Base-by-base conservation (phyloP, 2,888 invertebrate genomes). In the Nomada goodeniana region DNA sequence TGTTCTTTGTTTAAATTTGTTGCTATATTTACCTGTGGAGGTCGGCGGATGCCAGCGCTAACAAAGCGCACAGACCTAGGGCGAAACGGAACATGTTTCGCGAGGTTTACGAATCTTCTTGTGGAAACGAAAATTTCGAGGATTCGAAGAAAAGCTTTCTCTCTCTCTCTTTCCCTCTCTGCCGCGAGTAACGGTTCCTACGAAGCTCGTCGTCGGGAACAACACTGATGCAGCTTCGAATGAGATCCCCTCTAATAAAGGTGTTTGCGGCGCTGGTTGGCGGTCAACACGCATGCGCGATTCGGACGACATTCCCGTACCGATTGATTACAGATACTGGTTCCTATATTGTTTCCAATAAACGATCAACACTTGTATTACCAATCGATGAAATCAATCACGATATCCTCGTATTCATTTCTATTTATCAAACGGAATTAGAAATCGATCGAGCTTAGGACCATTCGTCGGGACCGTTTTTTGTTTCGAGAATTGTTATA, bases 51-150 rank as follows among this genome's bases (percentile, higher is more conserved):
- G 59, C 53, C 20, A 84, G 60, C 36, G 79, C 76, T n/a, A 57
- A 20, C 1, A 82, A 42, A 9, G 76, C 84, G 47, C 70, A 72
- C 13, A 86, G 13, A 4, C 44, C 57, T 2, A 80, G 18, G n/a
- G 75, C 11, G 15, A 76, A 10, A 1, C 84, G 76, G 20, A 75
- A 70, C 86, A 86, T 84, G 65, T 70, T 60, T 2, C 47, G 15
- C 47, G 47, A 47, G 15, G 2, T 47, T 47, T 47, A 13, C 47
- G 47, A 15, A 13, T 15, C 47, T 47, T 47, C 15, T 4, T 47
- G 47, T 47, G 15, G 15, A 3, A 47, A 47, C 36, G 47, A 47
- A 0, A 47, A 47, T 13, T 13, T 15, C 11, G 18, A 18, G 5
- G 15, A 11, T 55, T 44, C 13, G 13, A 47, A 47, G 13, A 36